Evolutionary conservation across 1,140 invertebrate species (phyloP).

Genomic region (Carposina sasakii): DNA sequence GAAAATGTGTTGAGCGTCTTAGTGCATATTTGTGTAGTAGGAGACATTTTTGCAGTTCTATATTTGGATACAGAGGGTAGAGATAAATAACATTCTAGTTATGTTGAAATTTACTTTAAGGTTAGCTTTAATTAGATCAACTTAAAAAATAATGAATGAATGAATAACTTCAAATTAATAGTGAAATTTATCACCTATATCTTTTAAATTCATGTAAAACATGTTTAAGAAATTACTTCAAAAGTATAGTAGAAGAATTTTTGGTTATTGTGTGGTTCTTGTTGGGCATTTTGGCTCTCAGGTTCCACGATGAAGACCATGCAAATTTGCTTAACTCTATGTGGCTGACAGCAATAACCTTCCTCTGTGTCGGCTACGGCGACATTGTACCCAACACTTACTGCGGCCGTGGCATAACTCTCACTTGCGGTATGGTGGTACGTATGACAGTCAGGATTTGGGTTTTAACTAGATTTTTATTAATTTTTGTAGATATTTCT

Average conservation of each 20-base stretch:
- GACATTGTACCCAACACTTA: slow-evolving; percentile 97
- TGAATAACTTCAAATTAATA: no score
- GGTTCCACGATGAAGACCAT: slow-evolving; percentile 90
- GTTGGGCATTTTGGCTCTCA: slow-evolving; percentile 74
- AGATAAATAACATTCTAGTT: no score
- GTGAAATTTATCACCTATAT: no score
- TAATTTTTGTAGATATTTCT: slow-evolving; percentile 19
- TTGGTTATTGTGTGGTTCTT: slow-evolving; percentile 68
- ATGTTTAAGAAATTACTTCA: no score
- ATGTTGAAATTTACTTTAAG: no score
- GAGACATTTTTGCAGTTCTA: slow-evolving; percentile 45
- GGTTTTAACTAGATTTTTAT: no score
- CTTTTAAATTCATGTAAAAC: no score
- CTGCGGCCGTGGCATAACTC: slow-evolving; percentile 92
- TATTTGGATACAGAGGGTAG: no score
- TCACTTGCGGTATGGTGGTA: slow-evolving; percentile 95
- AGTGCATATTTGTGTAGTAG: slow-evolving; percentile 54
- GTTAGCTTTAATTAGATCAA: no score
- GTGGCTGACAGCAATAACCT: slow-evolving; percentile 94
- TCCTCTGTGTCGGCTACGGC: slow-evolving; percentile 85
- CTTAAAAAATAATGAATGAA: no score
- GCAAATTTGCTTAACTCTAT: slow-evolving; percentile 93
- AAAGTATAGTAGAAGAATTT: no score
- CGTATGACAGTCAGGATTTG: slow-evolving; percentile 72
- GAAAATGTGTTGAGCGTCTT: slow-evolving; percentile 42